phyloP scores from a whole-genome alignment of 2,797 vertebrate genomes.

The Amblyraja radiata region DNA sequence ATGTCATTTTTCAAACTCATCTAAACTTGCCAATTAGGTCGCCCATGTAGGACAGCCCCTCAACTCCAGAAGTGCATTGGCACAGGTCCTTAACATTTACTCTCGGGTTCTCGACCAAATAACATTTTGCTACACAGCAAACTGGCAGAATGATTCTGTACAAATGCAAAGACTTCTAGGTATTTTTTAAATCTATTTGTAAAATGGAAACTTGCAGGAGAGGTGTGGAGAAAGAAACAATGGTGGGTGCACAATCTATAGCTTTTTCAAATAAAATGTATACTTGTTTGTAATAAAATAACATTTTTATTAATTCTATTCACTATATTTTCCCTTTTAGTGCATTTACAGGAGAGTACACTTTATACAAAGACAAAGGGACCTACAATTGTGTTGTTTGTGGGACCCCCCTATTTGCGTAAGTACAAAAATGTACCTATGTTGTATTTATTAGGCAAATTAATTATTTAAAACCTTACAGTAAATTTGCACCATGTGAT shows the following conservation, averaged over 20 bases:
- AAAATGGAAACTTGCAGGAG: not conserved
- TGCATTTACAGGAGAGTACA: constrained; percentile 82
- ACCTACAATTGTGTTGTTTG: constrained; percentile 87
- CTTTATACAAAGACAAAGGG: constrained; percentile 76
- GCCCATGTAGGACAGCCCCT: too few relatives aligned
- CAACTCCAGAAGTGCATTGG: constrained; percentile 38
- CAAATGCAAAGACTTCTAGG: constrained; percentile 67
- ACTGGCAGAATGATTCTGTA: constrained; percentile 62
- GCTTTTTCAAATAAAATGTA: not conserved
- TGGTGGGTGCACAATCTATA: too few relatives aligned
- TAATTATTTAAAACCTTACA: not conserved
- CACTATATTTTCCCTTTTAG: constrained; percentile 52
- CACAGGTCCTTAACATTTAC: constrained; percentile 41
- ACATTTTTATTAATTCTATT: not conserved
- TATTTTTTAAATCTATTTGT: constrained; percentile 67
- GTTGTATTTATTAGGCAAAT: not conserved
- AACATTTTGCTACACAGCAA: constrained; percentile 49
- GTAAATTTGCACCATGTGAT: not conserved
- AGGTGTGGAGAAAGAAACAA: not conserved
- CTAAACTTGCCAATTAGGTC: too few relatives aligned
- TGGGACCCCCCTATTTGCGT: constrained; percentile 77
- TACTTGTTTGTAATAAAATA: not conserved
- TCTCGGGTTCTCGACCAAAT: constrained; percentile 39
- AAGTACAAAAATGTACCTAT: constrained; percentile 50
- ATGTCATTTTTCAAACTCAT: too few relatives aligned